phyloP scores from a whole-genome alignment of 2,888 invertebrate genomes.

The Agrochola litura region DNA sequence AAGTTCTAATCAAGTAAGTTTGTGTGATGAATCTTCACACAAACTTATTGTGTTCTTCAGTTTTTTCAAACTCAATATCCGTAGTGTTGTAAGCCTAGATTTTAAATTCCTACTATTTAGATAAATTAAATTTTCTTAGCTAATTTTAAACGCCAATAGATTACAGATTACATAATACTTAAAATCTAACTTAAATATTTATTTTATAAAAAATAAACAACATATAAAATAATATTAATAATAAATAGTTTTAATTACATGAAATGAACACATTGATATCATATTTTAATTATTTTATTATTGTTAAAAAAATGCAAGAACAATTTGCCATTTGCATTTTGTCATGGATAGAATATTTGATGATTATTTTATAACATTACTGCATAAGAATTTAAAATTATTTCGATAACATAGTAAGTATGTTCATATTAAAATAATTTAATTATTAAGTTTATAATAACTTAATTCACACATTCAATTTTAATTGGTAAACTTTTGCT shows the following conservation, averaged over 20 bases:
- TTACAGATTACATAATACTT: constrained; percentile 64
- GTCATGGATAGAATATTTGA: constrained; percentile 54
- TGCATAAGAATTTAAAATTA: constrained; percentile 15
- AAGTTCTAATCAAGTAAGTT: not conserved
- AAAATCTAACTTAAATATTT: constrained; percentile 57
- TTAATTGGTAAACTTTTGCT: constrained; percentile 17
- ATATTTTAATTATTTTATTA: constrained; percentile 34
- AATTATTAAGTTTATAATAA: constrained; percentile 16
- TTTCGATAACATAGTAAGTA: constrained; percentile 7
- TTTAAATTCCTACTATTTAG: constrained; percentile 49
- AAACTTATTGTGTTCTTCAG: not conserved
- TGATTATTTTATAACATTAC: constrained; percentile 10
- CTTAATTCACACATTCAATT: constrained; percentile 5
- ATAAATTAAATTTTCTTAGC: constrained; percentile 53
- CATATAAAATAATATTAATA: constrained; percentile 63
- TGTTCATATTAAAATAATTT: constrained; percentile 23
- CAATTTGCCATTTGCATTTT: constrained; percentile 8
- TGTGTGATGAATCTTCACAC: not conserved
- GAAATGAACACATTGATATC: constrained; percentile 68
- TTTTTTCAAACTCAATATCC: not conserved
- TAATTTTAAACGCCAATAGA: constrained; percentile 58
- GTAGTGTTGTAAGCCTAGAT: constrained; percentile 28
- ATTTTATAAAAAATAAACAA: constrained; percentile 64
- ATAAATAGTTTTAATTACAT: constrained; percentile 69
- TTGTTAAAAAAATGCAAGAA: constrained; percentile 25